A percentile compares a stretch with the other conserved stretches of the same genome.
phyloP scores from a whole-genome alignment of 2,797 vertebrate genomes.

The Clarias pachynema region DNA sequence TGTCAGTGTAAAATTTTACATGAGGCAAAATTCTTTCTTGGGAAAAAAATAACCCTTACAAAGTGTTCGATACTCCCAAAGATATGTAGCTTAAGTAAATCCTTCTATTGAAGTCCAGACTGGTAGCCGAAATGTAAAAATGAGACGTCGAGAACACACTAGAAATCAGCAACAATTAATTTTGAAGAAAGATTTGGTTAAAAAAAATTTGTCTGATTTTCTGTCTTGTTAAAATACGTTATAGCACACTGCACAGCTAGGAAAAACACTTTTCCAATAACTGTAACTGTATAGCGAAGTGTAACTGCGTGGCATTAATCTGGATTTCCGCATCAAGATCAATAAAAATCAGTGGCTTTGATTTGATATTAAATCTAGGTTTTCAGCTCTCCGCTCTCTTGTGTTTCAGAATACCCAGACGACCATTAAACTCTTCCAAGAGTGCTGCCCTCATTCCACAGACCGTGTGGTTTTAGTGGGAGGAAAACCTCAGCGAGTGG shows the following conservation, averaged over 20 bases:
- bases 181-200: neutral
- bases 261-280: neutral
- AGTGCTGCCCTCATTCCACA: slow-evolving; percentile 97
- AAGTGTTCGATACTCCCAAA: neutral
- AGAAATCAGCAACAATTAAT: neutral
- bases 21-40: neutral
- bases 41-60: neutral
- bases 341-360: neutral
- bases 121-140: neutral
- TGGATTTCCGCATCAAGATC: neutral
- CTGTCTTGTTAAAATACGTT: neutral
- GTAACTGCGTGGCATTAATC: neutral
- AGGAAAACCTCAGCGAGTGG: slow-evolving; percentile 93
- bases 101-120: neutral
- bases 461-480: slow-evolving; percentile 96
- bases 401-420: slow-evolving; percentile 87
- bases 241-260: neutral
- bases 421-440: slow-evolving; percentile 98
- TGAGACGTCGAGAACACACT: neutral
- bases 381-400: neutral
- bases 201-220: neutral
- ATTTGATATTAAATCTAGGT: neutral
- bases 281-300: neutral
- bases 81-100: neutral
- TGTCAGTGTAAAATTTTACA: neutral